phyloP scores from a whole-genome alignment of 2,113 vertebrate species.

The Scophthalmus maximus region DNA sequence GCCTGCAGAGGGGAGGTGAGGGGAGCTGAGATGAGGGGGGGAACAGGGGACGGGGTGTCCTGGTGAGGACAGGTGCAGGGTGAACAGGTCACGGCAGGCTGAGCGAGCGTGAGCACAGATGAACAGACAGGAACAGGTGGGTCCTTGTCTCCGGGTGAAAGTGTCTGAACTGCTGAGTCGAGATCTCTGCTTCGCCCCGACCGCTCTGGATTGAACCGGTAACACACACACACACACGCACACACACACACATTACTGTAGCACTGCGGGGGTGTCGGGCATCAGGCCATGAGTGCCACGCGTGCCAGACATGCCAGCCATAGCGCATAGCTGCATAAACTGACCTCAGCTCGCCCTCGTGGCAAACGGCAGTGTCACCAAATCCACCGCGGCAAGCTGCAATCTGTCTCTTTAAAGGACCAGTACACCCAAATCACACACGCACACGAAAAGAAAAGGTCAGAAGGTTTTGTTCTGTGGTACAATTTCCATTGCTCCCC shows the following conservation, averaged over 20 bases:
- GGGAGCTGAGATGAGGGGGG: neutral
- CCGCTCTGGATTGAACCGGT: constrained; percentile 68
- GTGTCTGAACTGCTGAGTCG: constrained; percentile 74
- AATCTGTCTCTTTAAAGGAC: neutral
- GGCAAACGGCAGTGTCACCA: constrained; percentile 7
- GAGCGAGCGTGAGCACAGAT: constrained; percentile 33
- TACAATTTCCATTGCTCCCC: no score
- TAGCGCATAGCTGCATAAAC: constrained; percentile 43
- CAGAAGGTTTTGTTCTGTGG: no score
- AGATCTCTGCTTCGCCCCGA: constrained; percentile 49
- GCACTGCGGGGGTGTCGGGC: constrained; percentile 31
- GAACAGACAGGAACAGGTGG: constrained; percentile 80
- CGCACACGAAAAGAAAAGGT: no score
- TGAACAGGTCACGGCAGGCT: constrained; percentile 63
- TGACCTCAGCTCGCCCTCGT: constrained; percentile 51
- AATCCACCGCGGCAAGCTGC: neutral
- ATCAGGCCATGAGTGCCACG: constrained; percentile 33
- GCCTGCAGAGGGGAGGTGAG: constrained; percentile 11
- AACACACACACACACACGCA: constrained; percentile 8
- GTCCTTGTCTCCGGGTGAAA: constrained; percentile 73
- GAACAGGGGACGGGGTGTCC: constrained; percentile 52
- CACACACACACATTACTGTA: constrained; percentile 26
- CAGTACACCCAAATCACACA: no score
- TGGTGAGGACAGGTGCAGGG: constrained; percentile 72
- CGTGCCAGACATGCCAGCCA: constrained; percentile 55